Evolutionary conservation across 2,888 invertebrate species (phyloP), one percentile per base, ranked within the genome.

Genomic region (Antheraea yamamai): DNA sequence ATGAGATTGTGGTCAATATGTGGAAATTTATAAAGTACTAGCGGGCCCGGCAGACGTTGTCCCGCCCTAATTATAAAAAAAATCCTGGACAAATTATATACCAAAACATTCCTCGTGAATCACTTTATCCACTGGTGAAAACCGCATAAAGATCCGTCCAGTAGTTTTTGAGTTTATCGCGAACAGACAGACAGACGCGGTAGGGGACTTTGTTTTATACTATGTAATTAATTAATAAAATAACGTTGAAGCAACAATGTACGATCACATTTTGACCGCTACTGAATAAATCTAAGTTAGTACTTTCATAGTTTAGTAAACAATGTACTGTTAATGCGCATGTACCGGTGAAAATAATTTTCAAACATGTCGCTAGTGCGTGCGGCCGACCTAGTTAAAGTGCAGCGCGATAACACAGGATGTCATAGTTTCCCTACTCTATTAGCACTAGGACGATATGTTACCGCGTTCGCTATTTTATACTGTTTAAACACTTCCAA

Each of bases 271-370:
- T 39, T 16, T 66, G 47, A 12, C 20, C n/a, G 39, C 39, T 70
- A 39, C 39, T 12, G n/a, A 70, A 70, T 26, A 70, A n/a, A 39
- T n/a, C 20, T 70, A 39, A 39, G n/a, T 16, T n/a, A 78, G 81
- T 82, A 79, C 83, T 83, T 85, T 84, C 79, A 81, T 84, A 81
- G 83, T 87, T 88, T 86, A 85, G 87, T 88, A 88, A 89, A 88
- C 85, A 87, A 79, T 78, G 83, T 79, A 82, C 83, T 83, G 70
- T 70, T 70, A 83, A 84, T 81, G 80, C 79, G 82, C 81, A 83
- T 79, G 81, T 77, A 82, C 81, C 88, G 86, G 92, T 92, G 93
- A 94, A 93, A 94, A 93, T 92, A 87, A 91, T 92, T 93, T 93
- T 90, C 89, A 90, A 91, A 90, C 88, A 89, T 83, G 85, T 87